phyloP scores from a whole-genome alignment of 1,140 invertebrate genomes.

The Bombus haemorrhoidalis region DNA sequence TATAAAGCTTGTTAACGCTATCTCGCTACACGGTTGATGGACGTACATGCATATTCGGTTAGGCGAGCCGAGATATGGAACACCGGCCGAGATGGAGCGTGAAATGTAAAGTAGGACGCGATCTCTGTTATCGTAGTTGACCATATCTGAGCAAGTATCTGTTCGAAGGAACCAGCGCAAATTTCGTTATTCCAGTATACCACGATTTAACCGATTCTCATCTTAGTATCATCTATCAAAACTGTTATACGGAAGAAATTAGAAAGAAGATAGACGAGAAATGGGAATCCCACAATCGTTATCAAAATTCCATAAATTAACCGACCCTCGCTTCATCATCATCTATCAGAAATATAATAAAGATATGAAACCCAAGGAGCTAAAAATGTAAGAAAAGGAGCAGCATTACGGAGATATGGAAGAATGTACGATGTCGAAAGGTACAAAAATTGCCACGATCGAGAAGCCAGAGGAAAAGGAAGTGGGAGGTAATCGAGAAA shows the following conservation, averaged over 20 bases:
- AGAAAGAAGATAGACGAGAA: not conserved
- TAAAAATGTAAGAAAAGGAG: not conserved
- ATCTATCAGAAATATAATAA: not conserved
- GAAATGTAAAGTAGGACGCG: conserved; percentile 36
- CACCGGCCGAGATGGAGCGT: conserved; percentile 17
- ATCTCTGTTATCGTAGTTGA: not conserved
- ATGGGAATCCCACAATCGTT: not conserved
- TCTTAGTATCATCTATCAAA: no score
- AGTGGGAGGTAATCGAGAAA: not conserved
- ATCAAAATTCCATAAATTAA: not conserved
- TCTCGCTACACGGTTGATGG: conserved; percentile 35
- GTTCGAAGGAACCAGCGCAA: not conserved
- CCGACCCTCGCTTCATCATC: not conserved
- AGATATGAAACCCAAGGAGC: not conserved
- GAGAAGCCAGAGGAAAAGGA: not conserved
- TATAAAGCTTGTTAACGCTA: conserved; percentile 69
- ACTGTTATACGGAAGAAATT: not conserved
- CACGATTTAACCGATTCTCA: not conserved
- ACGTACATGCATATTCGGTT: conserved; percentile 46
- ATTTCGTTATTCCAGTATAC: not conserved
- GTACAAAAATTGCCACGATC: not conserved
- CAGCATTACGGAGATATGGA: not conserved
- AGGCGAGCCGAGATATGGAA: conserved; percentile 24
- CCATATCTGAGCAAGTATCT: not conserved
- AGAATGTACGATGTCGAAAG: not conserved